phyloP scores from a whole-genome alignment of 1,140 invertebrate species.

The Drosophila tristis region DNA sequence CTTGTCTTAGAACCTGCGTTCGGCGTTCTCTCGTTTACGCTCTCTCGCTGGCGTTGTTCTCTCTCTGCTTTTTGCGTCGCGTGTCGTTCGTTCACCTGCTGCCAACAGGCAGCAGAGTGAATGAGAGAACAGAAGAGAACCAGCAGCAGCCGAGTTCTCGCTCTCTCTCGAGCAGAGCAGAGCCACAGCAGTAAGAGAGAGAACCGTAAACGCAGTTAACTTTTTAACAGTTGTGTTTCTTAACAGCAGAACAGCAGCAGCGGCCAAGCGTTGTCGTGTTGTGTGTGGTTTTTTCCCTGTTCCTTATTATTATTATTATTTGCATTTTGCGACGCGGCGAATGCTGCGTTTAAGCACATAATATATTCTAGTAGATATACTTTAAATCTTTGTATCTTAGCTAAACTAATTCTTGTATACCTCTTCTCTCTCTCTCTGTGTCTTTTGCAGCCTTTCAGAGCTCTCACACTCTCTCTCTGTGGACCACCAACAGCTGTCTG shows the following conservation, averaged over 20 bases:
- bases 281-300: conserved; percentile 6
- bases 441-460: neutral
- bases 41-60: conserved; percentile 20
- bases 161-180: conserved; percentile 5
- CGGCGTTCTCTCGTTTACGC: neutral
- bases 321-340: conserved; percentile 32
- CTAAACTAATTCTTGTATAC: neutral
- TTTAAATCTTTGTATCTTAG: conserved; percentile 7
- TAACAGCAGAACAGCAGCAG: too few species aligned
- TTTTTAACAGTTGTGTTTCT: too few species aligned
- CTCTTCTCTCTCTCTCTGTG: conserved; percentile 6
- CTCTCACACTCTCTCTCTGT: neutral
- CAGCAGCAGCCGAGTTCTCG: neutral
- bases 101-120: conserved; percentile 7
- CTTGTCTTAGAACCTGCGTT: conserved; percentile 8
- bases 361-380: conserved; percentile 5
- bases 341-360: conserved; percentile 12
- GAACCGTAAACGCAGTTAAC: neutral
- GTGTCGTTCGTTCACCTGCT: conserved; percentile 58
- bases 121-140: conserved; percentile 17
- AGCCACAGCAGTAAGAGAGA: neutral
- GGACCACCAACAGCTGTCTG: conserved; percentile 1
- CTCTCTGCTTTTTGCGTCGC: conserved; percentile 45
- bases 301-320: conserved; percentile 48
- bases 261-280: too few species aligned